Conservation (phyloP, 2,888 invertebrate genomes). For the Drosophila peninsularis region DNA sequence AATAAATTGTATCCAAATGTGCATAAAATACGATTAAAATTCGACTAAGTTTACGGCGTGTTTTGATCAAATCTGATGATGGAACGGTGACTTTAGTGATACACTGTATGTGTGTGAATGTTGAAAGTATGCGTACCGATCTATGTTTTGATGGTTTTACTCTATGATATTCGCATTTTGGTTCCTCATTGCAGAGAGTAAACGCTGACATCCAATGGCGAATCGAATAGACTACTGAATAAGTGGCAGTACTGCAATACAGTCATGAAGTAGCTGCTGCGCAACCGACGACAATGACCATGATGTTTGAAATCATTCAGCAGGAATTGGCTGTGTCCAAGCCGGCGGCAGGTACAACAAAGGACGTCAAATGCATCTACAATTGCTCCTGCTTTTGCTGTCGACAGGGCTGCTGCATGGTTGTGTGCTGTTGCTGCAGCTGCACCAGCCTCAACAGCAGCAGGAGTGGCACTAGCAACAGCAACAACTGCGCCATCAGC, state of each 20-base stretch:
- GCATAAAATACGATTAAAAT: no score
- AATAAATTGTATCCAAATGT: no score
- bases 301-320: slow-evolving; percentile 44
- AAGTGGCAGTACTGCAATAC: neutral
- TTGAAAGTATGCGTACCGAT: no score
- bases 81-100: no score
- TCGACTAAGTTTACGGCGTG: no score
- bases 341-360: neutral
- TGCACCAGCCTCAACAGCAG: slow-evolving; percentile 22
- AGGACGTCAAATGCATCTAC: slow-evolving; percentile 51
- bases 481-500: neutral
- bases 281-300: slow-evolving; percentile 18
- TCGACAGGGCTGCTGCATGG: slow-evolving; percentile 69
- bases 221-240: neutral
- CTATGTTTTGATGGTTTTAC: no score
- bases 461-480: slow-evolving; percentile 4
- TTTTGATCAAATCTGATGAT: no score
- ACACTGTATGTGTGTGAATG: no score
- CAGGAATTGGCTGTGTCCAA: slow-evolving; percentile 19
- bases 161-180: no score
- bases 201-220: neutral
- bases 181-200: neutral
- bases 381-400: slow-evolving; percentile 67
- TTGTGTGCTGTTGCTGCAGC: slow-evolving; percentile 57
- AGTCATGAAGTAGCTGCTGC: slow-evolving; percentile 6